Base-by-base conservation (phyloP, 2,113 vertebrate genomes). In the Pterophyllum scalare region DNA sequence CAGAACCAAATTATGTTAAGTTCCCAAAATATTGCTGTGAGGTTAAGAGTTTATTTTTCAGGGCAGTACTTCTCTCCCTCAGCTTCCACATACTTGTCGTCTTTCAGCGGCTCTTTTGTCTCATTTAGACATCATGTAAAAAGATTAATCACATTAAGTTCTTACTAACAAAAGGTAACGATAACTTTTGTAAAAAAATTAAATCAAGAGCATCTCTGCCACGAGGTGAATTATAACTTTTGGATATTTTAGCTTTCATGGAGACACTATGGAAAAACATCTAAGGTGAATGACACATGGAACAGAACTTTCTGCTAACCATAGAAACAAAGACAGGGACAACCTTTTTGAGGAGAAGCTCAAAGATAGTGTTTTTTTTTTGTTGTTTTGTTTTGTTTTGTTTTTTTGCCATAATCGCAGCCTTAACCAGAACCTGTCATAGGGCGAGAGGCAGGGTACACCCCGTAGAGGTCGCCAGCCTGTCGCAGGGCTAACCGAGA, bases 31-130 rank as follows among this genome's bases (percentile, higher is more conserved):
- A 52, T 31, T 72, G 46, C 24, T n/a, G 67, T 52, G 52, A 52
- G 67, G 26, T 72, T n/a, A 72, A 72, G 46, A 72, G 67, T 72
- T 52, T 70, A 70, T 52, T 70, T 70, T 70, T 70, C 64, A 70
- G 40, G 26, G 40, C 43, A 20, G 65, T 14, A 19, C 67, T 72
- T 72, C 26, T 72, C 46, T 54, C 67, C 67, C 31, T 31, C 46
- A 72, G 54, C 65, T 52, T 52, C 11, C 24, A 52, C 46, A 72
- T 28, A 31, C 67, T 72, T 4, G 26, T n/a, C 22, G 54, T 57
- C 54, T 57, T 22, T 57, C 52, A n/a, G 54, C 3, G 20, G 54
- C n/a, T 57, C 10, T 72, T 56, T 61, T 67, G 46, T 72, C 65
- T 72, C 28, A 54, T 72, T 72, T 72, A 31, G 13, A 72, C 46